Conservation (phyloP, 2,888 invertebrate genomes). For the Emesis furor region DNA sequence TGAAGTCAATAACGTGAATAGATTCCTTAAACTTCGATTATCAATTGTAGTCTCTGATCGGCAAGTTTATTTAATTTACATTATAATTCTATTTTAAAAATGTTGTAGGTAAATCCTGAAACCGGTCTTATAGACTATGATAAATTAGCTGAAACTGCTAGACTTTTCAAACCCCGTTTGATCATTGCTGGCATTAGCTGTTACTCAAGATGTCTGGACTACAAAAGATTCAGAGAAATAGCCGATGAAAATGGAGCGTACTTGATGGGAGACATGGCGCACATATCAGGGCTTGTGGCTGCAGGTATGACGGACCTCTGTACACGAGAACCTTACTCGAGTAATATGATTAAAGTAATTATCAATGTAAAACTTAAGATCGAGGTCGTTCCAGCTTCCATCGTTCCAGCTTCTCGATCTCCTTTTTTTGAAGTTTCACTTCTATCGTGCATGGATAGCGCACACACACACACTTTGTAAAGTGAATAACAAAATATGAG, state of each 20-base stretch:
- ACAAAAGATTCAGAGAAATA: slow-evolving; percentile 96
- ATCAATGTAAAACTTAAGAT: too few relatives aligned
- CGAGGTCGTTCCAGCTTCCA: too few relatives aligned
- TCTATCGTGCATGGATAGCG: too few relatives aligned
- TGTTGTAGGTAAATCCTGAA: slow-evolving; percentile 92
- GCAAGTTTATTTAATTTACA: not conserved
- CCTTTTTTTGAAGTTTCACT: too few relatives aligned
- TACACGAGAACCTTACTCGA: not conserved
- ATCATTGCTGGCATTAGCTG: slow-evolving; percentile 99
- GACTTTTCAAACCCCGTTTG: slow-evolving; percentile 97
- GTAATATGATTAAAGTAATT: too few relatives aligned
- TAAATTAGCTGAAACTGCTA: slow-evolving; percentile 95
- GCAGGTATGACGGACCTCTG: slow-evolving; percentile 90
- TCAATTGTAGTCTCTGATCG: too few relatives aligned
- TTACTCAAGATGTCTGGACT: slow-evolving; percentile 98
- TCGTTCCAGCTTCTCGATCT: too few relatives aligned
- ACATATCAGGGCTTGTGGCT: slow-evolving; percentile 98
- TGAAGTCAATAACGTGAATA: too few relatives aligned
- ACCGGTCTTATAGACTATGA: slow-evolving; percentile 99
- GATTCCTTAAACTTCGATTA: too few relatives aligned
- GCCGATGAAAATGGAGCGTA: slow-evolving; percentile 97
- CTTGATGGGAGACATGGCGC: slow-evolving; percentile 99
- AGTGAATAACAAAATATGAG: too few relatives aligned
- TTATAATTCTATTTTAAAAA: slow-evolving; percentile 23
- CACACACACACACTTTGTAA: too few relatives aligned